These are phyloP conservation scores for Drosophila ficusphila DNA, from an alignment of 1,140 invertebrate species.

Conservation along the genomic window DNA sequence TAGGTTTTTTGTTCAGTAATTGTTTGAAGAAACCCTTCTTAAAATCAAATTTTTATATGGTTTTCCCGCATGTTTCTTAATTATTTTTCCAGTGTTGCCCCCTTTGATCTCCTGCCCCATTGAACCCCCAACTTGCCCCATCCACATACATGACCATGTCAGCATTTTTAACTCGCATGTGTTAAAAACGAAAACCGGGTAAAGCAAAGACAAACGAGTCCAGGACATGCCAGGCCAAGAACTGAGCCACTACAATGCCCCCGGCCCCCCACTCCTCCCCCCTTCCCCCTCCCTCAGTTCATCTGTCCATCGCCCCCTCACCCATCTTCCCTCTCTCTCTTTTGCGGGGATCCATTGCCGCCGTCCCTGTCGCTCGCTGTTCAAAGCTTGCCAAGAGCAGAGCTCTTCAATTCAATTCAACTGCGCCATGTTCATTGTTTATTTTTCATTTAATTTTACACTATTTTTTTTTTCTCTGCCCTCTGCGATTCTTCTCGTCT, in stretches of 20 bases:
- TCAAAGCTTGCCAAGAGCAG: conserved; percentile 34
- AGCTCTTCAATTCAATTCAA: conserved; percentile 77
- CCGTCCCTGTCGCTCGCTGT: background rate
- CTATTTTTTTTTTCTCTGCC: conserved; percentile 59
- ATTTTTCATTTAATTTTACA: conserved; percentile 83
- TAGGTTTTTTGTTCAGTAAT: background rate
- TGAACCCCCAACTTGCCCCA: no score
- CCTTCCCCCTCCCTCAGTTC: no score
- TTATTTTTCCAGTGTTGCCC: background rate
- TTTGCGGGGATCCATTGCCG: background rate
- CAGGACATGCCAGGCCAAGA: conserved; percentile 51
- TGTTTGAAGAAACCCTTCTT: no score
- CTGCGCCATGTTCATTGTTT: conserved; percentile 77
- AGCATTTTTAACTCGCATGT: conserved; percentile 72
- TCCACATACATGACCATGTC: conserved; percentile 57
- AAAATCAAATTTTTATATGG: no score
- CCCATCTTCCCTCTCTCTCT: background rate
- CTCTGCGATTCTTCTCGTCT: background rate
- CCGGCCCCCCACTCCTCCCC: background rate
- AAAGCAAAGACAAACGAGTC: conserved; percentile 54
- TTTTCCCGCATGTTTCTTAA: no score
- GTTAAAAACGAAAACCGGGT: conserved; percentile 68
- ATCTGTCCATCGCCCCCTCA: background rate
- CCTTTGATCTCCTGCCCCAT: background rate
- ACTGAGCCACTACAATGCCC: conserved; percentile 49